Percentiles rank a stretch among this genome's conserved stretches.
Conservation (phyloP, 2,113 vertebrate genomes). For the Rhea pennata region DNA sequence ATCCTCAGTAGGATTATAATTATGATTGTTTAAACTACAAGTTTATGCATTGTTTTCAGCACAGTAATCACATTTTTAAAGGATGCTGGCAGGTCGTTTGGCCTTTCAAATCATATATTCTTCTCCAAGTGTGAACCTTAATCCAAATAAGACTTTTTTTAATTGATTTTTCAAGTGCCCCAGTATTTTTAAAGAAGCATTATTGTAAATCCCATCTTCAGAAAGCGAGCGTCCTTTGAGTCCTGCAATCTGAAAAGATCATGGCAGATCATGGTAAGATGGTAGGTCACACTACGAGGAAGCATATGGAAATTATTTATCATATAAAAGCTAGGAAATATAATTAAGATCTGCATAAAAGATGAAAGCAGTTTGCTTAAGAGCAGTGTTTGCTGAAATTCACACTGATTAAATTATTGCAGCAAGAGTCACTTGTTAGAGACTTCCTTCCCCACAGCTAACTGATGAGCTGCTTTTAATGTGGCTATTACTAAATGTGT, state of each 20-base stretch:
- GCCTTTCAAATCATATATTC: slow-evolving; percentile 16
- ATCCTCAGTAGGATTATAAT: neutral
- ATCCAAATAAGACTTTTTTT: slow-evolving; percentile 18
- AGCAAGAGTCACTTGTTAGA: neutral
- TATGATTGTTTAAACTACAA: neutral
- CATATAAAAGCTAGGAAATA: neutral
- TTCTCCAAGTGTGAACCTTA: slow-evolving; percentile 11
- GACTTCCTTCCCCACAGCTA: neutral
- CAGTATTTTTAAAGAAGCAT: slow-evolving; percentile 37
- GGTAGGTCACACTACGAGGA: neutral
- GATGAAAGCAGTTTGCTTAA: neutral
- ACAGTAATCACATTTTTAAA: neutral
- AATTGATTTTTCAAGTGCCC: slow-evolving; percentile 46
- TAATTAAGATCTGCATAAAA: neutral
- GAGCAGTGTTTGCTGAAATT: slow-evolving; percentile 14
- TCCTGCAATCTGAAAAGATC: neutral
- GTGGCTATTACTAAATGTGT: neutral
- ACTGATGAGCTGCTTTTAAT: neutral
- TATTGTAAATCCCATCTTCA: slow-evolving; percentile 32
- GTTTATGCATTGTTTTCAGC: neutral
- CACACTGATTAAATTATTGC: slow-evolving; percentile 1
- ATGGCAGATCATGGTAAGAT: neutral
- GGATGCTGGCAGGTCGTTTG: neutral
- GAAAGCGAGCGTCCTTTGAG: neutral
- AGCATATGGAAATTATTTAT: neutral